Evolutionary conservation across 1,140 invertebrate genomes (phyloP), one percentile per base, ranked within the genome.

Genomic region (Achatina immaculata): DNA sequence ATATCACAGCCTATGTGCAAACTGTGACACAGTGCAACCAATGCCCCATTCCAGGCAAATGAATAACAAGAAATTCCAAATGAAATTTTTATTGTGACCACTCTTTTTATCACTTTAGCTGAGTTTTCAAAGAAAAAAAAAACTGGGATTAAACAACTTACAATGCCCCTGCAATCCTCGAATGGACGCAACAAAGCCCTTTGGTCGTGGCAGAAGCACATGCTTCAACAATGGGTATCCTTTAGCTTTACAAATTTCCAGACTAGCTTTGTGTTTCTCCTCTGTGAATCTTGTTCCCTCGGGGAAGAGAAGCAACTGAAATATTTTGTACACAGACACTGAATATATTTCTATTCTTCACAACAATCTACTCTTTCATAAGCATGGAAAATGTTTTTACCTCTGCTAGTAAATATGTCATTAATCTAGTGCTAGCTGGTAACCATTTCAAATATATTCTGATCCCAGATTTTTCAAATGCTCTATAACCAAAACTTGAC

Each of bases 241-340:
- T 84, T 96, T 95, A 86, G 97, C 94, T 86, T 94, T 93, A 0
- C 97, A 96, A 90, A 98, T 97, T 85, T 96, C 95, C 86, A 96
- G 92, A 83, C 96, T 97, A 0, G 95, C 95, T 90, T 95, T 94
- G 87, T 97, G 95, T 89, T 99, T 99, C 84, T 94, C 94, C 75
- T 93, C 90, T 0, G 97, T 98, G 85, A 97, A 98, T 43, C 98
- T 93, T 0, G 98, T 99, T 9, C 98, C 98, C 92, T 99, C 98
- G 11, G 96, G 95, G 88, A 96, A 98, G n/a, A 99, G 89, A 48
- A 98, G 89, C 81, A 98, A 91, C 96, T 97, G 83, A 92, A 80
- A 51, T 66, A 78, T 42, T 71, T 68, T 14, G 62, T 51, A 73
- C 9, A 75, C 14, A 72, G 24, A 58, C 19, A 43, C 16, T 16